These are phyloP conservation scores for Semotilus atromaculatus DNA, from an alignment of 2,797 vertebrate species.

Conservation along the genomic window DNA sequence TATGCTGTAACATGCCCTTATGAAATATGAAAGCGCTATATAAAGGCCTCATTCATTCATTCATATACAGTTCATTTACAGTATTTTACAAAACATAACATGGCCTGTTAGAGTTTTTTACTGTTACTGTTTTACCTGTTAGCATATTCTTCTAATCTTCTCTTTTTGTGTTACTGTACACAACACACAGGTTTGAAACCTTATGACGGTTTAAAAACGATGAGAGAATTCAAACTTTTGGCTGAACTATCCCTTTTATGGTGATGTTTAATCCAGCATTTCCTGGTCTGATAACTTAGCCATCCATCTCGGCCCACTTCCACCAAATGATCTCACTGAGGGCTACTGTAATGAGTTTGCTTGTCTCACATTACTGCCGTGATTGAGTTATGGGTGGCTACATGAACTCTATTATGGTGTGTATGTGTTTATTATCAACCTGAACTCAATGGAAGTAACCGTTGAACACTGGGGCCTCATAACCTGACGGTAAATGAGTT, in stretches of 20 bases:
- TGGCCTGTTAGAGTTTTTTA: too few species aligned
- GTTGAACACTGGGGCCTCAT: slow-evolving; percentile 19
- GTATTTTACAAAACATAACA: too few species aligned
- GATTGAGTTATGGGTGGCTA: slow-evolving; percentile 31
- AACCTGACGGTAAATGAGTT: slow-evolving; percentile 49
- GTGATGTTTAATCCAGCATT: background rate
- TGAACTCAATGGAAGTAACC: slow-evolving; percentile 44
- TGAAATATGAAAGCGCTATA: too few species aligned
- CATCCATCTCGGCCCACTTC: slow-evolving; percentile 41
- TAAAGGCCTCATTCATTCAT: too few species aligned
- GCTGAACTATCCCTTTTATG: background rate
- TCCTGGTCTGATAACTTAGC: background rate
- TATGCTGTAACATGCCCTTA: too few species aligned
- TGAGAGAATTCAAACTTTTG: background rate
- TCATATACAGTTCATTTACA: too few species aligned
- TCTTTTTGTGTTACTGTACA: background rate
- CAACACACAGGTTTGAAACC: background rate
- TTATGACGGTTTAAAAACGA: background rate
- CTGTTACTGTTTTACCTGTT: too few species aligned
- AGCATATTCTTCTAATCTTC: background rate
- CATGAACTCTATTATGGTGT: slow-evolving; percentile 17
- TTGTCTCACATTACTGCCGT: slow-evolving; percentile 17
- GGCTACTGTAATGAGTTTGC: slow-evolving; percentile 43
- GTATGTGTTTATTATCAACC: slow-evolving; percentile 38
- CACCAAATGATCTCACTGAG: slow-evolving; percentile 26